These are phyloP conservation scores for Phaethornis superciliosus DNA, from an alignment of 2,113 vertebrate genomes.

Conservation along the genomic window DNA sequence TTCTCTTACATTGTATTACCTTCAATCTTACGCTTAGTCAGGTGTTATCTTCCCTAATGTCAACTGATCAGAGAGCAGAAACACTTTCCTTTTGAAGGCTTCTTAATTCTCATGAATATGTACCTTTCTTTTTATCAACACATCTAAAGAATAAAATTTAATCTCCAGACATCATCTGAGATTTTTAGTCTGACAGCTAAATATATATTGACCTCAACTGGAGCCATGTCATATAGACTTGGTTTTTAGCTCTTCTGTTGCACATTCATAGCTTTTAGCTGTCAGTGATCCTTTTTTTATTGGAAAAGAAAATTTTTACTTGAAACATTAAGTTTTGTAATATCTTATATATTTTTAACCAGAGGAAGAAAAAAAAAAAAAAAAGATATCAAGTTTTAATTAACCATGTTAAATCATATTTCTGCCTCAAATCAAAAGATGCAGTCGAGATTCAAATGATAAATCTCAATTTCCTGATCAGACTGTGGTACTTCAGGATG, in stretches of 20 bases:
- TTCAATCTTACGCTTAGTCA: neutral
- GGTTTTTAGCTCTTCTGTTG: neutral
- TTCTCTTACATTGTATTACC: neutral
- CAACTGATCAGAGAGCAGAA: neutral
- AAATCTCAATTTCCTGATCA: neutral
- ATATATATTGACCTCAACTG: neutral
- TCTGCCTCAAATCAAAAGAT: neutral
- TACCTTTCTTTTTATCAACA: neutral
- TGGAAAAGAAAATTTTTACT: neutral
- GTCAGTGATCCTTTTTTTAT: neutral
- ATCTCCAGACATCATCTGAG: neutral
- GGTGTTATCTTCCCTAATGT: neutral
- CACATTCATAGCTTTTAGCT: neutral
- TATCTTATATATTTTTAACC: neutral
- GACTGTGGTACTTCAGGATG: neutral
- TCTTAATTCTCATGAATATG: neutral
- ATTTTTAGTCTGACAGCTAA: neutral
- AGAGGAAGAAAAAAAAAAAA: neutral
- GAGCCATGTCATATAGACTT: neutral
- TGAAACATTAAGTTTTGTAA: neutral
- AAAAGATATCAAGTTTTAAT: neutral
- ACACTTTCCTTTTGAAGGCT: neutral
- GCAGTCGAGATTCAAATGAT: neutral
- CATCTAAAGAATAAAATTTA: neutral
- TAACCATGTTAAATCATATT: neutral